Conservation (phyloP, 92 coral and sea anemone genomes). For the Epizoanthus ramosus region DNA sequence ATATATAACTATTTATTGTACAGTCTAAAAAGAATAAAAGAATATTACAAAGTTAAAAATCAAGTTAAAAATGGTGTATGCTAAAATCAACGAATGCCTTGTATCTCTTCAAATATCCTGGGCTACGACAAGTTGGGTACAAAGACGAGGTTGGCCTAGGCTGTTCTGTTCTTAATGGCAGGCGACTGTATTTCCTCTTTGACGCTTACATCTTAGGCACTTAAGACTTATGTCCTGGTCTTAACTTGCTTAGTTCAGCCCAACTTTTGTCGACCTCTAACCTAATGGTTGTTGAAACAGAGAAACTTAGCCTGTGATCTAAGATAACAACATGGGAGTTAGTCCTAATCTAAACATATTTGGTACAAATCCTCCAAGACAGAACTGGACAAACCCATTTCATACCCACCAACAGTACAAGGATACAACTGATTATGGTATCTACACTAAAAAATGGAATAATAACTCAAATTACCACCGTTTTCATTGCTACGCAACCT, state of each 20-base stretch:
- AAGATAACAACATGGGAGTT: conserved; percentile 18
- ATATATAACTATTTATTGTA: no score
- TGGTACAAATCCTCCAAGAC: neutral
- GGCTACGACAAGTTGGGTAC: conserved; percentile 40
- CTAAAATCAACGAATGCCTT: conserved; percentile 6
- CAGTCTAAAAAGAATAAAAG: no score
- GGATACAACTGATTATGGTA: no score
- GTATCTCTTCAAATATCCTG: conserved; percentile 38
- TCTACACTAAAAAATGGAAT: no score
- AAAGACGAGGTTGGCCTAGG: conserved; percentile 47
- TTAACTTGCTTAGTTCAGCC: conserved; percentile 51
- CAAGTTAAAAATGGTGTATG: no score
- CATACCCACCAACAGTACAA: no score
- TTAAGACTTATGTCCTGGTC: conserved; percentile 40
- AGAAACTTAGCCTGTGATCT: conserved; percentile 40
- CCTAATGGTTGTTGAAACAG: conserved; percentile 44
- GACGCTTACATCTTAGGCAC: conserved; percentile 45
- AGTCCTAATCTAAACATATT: neutral
- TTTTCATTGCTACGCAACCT: no score
- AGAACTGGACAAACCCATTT: no score
- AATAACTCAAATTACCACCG: no score
- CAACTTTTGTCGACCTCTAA: conserved; percentile 35
- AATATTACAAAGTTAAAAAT: no score
- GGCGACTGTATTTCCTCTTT: conserved; percentile 16
- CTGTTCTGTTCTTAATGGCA: conserved; percentile 40